Base-by-base conservation (phyloP, 1,140 invertebrate species). In the Chrysoperla carnea region DNA sequence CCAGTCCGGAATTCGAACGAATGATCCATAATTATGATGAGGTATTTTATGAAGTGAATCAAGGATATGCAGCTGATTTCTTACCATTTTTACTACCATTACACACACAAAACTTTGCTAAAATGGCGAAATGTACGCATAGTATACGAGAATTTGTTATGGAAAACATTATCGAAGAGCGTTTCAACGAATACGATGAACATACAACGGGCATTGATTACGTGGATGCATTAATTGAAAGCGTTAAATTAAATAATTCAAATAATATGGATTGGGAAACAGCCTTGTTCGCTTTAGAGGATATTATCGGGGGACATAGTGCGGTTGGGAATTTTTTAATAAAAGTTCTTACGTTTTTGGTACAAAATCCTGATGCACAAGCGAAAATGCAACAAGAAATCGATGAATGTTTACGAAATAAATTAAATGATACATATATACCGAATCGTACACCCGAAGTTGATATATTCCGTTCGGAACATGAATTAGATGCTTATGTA, bases 31-130 rank as follows among this genome's bases (percentile, higher is more conserved):
- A 75, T 48, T 91, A 88, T 50, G 86, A 91, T 51, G 71, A 77
- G 37, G 79, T 93, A 1, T 93, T 93, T 62, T 84, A 75, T 67
- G 86, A 91, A 54, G 81, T 91, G 27, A 90, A 91, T 53, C 80
- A 86, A 56, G 85, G 85, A 0, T 88, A 86, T 54, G 74, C 82
- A 0, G 73, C 85, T 1, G 88, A 93, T 53, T 88, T 91, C 55
- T 56, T 93, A 12, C 86, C 87, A 0, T 83, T 81, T 67, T 51
- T 91, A 1, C 64, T 75, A 46, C 81, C 80, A 0, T 68, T 86
- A 27, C 82, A 84, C 52, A 61, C 62, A 7, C 61, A 64, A 0
- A 76, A 84, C 49, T 70, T 82, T 57, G 60, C 68, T 0, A 74
- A 74, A 43, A 68, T 88, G 41, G 63, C 67, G 0, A 55, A 68